Evolutionary conservation across 37 sponge, comb jelly and placozoan genomes (phyloP).

Genomic region (Crambe crambe): DNA sequence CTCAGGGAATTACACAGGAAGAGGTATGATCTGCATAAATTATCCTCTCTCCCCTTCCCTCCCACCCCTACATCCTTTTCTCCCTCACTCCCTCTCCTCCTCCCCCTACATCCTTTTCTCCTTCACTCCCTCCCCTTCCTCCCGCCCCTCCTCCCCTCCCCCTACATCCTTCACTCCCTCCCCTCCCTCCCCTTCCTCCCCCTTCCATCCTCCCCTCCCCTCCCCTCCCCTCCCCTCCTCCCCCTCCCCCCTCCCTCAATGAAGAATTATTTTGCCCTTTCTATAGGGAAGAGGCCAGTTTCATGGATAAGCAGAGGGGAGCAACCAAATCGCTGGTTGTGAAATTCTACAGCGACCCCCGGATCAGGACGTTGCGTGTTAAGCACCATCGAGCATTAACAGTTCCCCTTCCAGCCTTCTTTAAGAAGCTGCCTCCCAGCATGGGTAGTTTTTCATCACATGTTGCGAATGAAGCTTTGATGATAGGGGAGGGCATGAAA

Average conservation of each 20-base stretch:
- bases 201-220: too few species aligned
- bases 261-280: too few species aligned
- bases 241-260: too few species aligned
- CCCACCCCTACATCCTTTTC: too few species aligned
- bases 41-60: too few species aligned
- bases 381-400: conserved; percentile 57
- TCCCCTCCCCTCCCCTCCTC: too few species aligned
- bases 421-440: conserved; percentile 52
- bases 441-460: conserved; percentile 30
- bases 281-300: conserved; percentile 50
- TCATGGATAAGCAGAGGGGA: conserved; percentile 62
- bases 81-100: too few species aligned
- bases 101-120: too few species aligned
- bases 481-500: conserved; percentile 37
- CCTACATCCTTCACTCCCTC: too few species aligned
- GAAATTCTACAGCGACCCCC: conserved; percentile 63
- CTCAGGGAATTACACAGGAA: conserved; percentile 62
- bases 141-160: too few species aligned
- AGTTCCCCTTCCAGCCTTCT: conserved; percentile 48
- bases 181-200: too few species aligned
- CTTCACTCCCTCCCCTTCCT: too few species aligned
- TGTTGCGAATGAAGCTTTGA: conserved; percentile 4
- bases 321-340: conserved; percentile 64
- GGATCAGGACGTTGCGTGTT: conserved; percentile 22
- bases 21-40: conserved; percentile 52